Percentiles rank a stretch among this genome's conserved stretches.
Evolutionary conservation across 2,888 invertebrate genomes (phyloP).

Genomic region (Hoplodrina ambigua): DNA sequence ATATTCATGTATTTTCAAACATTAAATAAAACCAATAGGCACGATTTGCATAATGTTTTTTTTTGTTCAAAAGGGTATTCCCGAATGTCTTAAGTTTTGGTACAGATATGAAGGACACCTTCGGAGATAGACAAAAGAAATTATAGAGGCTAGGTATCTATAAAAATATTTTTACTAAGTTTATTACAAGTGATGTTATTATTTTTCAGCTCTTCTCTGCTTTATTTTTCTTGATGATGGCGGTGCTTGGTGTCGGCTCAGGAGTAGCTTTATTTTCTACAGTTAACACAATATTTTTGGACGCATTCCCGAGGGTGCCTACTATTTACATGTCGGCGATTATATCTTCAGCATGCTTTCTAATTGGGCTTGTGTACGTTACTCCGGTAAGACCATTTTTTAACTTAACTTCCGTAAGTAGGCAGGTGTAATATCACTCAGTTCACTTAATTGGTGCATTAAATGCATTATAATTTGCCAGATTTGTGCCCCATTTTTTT

Average conservation of each 20-base stretch:
- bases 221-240: constrained; percentile 95
- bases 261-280: constrained; percentile 93
- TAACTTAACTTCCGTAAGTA: not conserved
- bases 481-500: too few relatives aligned
- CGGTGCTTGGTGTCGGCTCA: constrained; percentile 94
- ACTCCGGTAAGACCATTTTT: constrained; percentile 92
- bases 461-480: too few relatives aligned
- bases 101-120: too few relatives aligned
- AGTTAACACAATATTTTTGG: constrained; percentile 92
- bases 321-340: constrained; percentile 91
- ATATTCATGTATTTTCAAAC: too few relatives aligned
- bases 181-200: not conserved
- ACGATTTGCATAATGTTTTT: too few relatives aligned
- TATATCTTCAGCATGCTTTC: constrained; percentile 90
- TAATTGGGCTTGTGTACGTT: constrained; percentile 93
- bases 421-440: too few relatives aligned
- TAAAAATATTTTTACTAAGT: not conserved
- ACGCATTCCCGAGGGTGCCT: constrained; percentile 91
- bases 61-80: too few relatives aligned
- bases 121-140: too few relatives aligned
- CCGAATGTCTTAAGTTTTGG: too few relatives aligned
- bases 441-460: too few relatives aligned
- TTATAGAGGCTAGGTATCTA: too few relatives aligned
- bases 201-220: constrained; percentile 92
- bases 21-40: too few relatives aligned